These are phyloP conservation scores for Progne subis DNA, from an alignment of 2,113 vertebrate genomes.

Conservation along the genomic window DNA sequence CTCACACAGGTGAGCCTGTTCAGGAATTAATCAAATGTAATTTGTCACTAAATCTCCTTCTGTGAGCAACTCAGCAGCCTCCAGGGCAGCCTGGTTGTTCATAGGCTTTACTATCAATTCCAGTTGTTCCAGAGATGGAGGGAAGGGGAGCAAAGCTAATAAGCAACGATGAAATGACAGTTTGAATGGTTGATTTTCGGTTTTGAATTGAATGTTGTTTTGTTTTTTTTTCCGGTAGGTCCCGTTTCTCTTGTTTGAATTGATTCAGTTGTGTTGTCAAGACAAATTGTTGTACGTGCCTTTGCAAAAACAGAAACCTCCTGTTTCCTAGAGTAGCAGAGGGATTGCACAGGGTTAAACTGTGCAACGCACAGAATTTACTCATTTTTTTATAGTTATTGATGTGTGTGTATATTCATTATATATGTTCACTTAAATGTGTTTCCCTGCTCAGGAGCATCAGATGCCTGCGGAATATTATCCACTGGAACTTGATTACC, in stretches of 20 bases:
- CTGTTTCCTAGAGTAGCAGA: not conserved
- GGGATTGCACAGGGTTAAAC: not conserved
- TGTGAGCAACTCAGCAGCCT: not conserved
- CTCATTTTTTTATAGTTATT: not conserved
- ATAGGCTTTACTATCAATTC: not conserved
- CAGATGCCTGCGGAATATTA: slow-evolving; percentile 94
- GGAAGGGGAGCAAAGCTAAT: not conserved
- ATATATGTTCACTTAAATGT: not conserved
- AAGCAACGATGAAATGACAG: not conserved
- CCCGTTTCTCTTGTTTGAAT: not conserved
- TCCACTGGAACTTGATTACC: slow-evolving; percentile 97
- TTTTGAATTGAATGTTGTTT: too few species aligned
- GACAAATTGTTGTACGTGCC: not conserved
- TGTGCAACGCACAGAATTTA: not conserved
- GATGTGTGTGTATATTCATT: not conserved
- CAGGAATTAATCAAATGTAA: not conserved
- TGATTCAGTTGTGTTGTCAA: not conserved
- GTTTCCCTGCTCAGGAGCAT: slow-evolving; percentile 84
- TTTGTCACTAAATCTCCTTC: not conserved
- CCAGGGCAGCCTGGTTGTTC: not conserved
- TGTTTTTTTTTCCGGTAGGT: not conserved
- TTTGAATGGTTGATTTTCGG: not conserved
- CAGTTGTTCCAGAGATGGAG: not conserved
- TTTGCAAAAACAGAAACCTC: not conserved
- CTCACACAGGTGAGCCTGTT: not conserved